Base-by-base conservation (phyloP, 2,797 vertebrate genomes). In the Poecile montanus region DNA sequence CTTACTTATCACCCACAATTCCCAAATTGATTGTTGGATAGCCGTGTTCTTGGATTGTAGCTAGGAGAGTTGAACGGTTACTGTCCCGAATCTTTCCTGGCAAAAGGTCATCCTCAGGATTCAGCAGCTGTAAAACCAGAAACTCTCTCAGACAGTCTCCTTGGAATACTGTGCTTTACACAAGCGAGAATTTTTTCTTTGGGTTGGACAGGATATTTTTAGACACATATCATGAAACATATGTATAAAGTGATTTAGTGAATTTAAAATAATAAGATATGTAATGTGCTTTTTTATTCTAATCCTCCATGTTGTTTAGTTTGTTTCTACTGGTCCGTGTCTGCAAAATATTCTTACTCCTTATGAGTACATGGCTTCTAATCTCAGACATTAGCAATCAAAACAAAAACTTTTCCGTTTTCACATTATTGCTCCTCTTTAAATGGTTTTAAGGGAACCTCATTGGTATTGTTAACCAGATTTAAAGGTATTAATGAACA, bases 1-100 rank as follows among this genome's bases (percentile, higher is more conserved):
- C 98, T 98, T 98, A 99, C 99, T 99, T 99, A 98, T 99, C 99
- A 98, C 99, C 99, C 45, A 99, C 99, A 91, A 99, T 99, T 95
- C 99, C 99, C 96, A 99, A 98, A 97, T 99, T 99, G 97, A 99
- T 99, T 93, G 99, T 99, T 85, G 99, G 99, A 94, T 99, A 99
- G 90, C 99, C 99, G 40, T 99, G 99, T 85, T 99, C 99, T 98
- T 99, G 99, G 97, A 99, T 99, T 97, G 99, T 99, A 97, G 99
- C 99, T 96, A 99, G 98, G 61, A 99, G 98, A 67, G 99, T 99
- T 91, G 99, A 99, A 90, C 99, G 98, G 97, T 99, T 99, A 90
- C 99, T 99, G 97, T 99, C 99, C 96, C 99, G 97, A 98, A 99
- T 99, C 98, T 99, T 99, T 83, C 99, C 99, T 73, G 99, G 99